These are phyloP conservation scores for Sprattus sprattus DNA, from an alignment of 2,113 vertebrate species.

Conservation along the genomic window DNA sequence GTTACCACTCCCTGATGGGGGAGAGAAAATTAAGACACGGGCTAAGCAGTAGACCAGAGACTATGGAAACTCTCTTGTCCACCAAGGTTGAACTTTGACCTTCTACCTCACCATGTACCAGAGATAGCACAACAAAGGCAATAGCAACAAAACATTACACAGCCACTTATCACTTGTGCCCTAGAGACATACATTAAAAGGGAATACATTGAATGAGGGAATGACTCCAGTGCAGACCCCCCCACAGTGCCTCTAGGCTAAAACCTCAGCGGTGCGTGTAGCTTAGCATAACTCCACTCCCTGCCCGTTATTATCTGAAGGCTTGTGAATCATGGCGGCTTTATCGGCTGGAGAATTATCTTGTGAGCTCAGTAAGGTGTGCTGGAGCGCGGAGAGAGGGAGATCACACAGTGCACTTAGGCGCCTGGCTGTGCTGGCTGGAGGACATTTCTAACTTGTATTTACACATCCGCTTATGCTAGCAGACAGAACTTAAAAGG, in stretches of 20 bases:
- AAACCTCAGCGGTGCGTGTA: too few species aligned
- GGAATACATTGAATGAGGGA: background rate
- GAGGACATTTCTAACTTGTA: background rate
- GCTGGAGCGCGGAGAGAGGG: background rate
- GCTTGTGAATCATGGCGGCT: background rate
- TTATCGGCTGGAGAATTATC: background rate
- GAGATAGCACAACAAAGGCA: too few species aligned
- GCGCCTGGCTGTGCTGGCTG: background rate
- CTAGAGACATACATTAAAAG: background rate
- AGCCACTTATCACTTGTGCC: background rate
- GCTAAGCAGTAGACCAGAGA: background rate
- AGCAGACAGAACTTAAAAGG: background rate
- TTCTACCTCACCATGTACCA: too few species aligned
- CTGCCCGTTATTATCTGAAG: background rate
- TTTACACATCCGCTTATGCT: background rate
- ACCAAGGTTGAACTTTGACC: too few species aligned
- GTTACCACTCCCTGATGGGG: constrained; percentile 88
- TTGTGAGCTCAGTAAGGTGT: background rate
- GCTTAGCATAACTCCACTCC: background rate
- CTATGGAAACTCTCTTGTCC: too few species aligned
- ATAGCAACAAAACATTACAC: background rate
- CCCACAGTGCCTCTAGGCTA: background rate
- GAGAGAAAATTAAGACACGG: constrained; percentile 2
- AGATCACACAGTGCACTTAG: background rate
- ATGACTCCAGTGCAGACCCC: background rate